Evolutionary conservation across 2,888 invertebrate species (phyloP).

Genomic region (Mactromeris polynyma): DNA sequence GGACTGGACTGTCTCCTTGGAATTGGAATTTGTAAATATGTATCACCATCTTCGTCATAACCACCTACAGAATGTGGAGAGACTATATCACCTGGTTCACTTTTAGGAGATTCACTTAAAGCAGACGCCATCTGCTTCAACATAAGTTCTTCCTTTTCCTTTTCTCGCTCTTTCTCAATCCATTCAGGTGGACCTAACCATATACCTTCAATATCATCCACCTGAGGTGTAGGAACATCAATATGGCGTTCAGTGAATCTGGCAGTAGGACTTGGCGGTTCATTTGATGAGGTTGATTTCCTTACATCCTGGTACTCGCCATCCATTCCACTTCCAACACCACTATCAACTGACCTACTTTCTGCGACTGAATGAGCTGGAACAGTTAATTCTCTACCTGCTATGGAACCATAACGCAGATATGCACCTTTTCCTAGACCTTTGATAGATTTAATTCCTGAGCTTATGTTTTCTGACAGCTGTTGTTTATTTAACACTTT

Average conservation of each 20-base stretch:
- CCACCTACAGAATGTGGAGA: constrained; percentile 63
- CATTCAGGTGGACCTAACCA: constrained; percentile 85
- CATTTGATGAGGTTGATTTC: constrained; percentile 77
- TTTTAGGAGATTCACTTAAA: constrained; percentile 68
- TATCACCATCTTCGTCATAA: constrained; percentile 69
- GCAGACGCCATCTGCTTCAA: constrained; percentile 47
- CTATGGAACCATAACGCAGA: constrained; percentile 64
- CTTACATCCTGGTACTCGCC: constrained; percentile 74
- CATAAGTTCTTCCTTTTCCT: constrained; percentile 63
- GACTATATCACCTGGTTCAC: constrained; percentile 57
- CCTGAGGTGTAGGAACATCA: constrained; percentile 67
- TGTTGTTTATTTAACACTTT: constrained; percentile 91
- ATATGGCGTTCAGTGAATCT: constrained; percentile 68
- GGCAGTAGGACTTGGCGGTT: constrained; percentile 77
- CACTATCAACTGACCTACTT: constrained; percentile 78
- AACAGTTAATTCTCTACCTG: constrained; percentile 72
- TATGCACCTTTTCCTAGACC: constrained; percentile 76
- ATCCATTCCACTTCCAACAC: constrained; percentile 78
- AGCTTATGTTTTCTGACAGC: constrained; percentile 79
- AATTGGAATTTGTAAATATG: constrained; percentile 73
- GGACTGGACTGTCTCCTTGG: constrained; percentile 83
- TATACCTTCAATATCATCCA: constrained; percentile 69
- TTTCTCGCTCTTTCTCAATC: constrained; percentile 80
- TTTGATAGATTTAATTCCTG: constrained; percentile 77
- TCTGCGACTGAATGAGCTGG: constrained; percentile 70